phyloP scores from a whole-genome alignment of 2,888 invertebrate genomes.

The Prostheceraeus crozeri region DNA sequence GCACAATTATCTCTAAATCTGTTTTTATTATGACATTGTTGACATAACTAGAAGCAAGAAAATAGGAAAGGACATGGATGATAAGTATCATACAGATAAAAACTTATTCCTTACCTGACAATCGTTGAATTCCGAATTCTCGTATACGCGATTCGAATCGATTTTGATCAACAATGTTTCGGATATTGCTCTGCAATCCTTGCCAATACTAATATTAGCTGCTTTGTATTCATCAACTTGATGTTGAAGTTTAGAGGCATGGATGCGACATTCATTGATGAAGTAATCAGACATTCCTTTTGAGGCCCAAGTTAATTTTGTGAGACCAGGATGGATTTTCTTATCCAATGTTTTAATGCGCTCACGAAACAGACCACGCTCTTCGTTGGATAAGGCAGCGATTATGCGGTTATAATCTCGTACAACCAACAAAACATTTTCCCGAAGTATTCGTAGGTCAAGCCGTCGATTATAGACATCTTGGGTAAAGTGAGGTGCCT shows the following conservation, averaged over 20 bases:
- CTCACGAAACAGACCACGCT: slow-evolving; percentile 70
- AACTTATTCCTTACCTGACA: slow-evolving; percentile 46
- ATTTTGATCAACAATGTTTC: slow-evolving; percentile 54
- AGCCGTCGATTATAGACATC: slow-evolving; percentile 61
- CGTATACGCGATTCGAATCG: slow-evolving; percentile 53
- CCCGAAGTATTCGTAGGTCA: slow-evolving; percentile 52
- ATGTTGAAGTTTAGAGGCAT: slow-evolving; percentile 60
- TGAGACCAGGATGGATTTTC: slow-evolving; percentile 58
- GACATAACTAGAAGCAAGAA: no score
- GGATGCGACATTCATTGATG: slow-evolving; percentile 53
- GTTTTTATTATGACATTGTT: no score
- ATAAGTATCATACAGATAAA: no score
- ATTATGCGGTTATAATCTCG: slow-evolving; percentile 63
- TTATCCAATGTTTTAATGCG: slow-evolving; percentile 62
- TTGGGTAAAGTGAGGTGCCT: slow-evolving; percentile 66
- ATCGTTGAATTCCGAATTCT: slow-evolving; percentile 55
- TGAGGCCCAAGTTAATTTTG: slow-evolving; percentile 56
- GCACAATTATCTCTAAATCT: no score
- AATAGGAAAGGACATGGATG: no score
- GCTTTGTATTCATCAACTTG: slow-evolving; percentile 74
- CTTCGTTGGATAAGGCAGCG: slow-evolving; percentile 68
- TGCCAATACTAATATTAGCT: slow-evolving; percentile 62
- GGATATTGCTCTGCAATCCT: slow-evolving; percentile 53
- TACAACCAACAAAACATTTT: slow-evolving; percentile 55
- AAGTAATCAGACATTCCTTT: slow-evolving; percentile 55